phyloP scores from a whole-genome alignment of 1,140 invertebrate genomes.

The Epicauta chinensis region DNA sequence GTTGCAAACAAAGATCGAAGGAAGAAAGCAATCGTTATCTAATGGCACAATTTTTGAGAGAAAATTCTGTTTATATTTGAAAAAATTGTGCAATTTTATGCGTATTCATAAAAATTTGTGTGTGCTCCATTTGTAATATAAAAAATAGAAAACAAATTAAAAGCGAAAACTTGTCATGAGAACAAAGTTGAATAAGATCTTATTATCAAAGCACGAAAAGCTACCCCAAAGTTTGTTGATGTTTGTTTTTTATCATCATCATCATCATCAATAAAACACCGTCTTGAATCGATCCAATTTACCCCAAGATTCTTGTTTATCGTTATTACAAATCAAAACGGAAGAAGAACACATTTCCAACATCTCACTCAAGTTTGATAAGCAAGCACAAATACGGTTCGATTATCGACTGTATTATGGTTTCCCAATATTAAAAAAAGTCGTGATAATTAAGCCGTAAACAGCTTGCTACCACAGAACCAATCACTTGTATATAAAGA shows the following conservation, averaged over 20 bases:
- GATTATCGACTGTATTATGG: background rate
- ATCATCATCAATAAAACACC: background rate
- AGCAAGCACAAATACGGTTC: background rate
- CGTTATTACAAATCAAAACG: constrained; percentile 9
- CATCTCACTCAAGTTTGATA: constrained; percentile 35
- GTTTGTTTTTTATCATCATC: background rate
- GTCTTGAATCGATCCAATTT: background rate
- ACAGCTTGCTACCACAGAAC: too few species aligned
- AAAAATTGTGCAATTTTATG: too few species aligned
- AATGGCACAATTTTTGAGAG: constrained; percentile 26
- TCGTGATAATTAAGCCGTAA: too few species aligned
- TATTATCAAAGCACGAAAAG: constrained; percentile 25
- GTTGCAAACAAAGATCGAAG: constrained; percentile 2
- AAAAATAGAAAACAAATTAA: too few species aligned
- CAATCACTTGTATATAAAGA: too few species aligned
- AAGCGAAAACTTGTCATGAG: too few species aligned
- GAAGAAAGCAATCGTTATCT: constrained; percentile 22
- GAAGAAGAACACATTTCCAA: constrained; percentile 32
- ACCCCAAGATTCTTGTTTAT: constrained; percentile 15
- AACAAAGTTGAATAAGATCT: constrained; percentile 3
- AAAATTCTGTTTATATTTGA: too few species aligned
- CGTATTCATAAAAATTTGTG: too few species aligned
- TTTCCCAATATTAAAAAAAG: background rate
- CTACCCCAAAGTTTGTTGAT: constrained; percentile 11
- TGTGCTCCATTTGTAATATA: too few species aligned